phyloP scores from a whole-genome alignment of 2,113 vertebrate genomes.

The Cyprinus carpio region DNA sequence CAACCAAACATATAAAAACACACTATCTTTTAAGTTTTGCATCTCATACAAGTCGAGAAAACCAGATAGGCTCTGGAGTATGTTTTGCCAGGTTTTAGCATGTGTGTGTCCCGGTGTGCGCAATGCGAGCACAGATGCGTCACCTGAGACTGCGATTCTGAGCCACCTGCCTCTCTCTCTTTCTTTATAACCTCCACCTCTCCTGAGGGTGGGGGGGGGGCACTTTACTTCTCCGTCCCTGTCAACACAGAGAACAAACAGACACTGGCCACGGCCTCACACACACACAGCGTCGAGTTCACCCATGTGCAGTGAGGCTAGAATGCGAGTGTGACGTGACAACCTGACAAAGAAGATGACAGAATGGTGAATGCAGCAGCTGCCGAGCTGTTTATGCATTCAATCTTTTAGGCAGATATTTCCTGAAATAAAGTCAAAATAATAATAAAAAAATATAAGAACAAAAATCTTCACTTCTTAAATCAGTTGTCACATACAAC shows the following conservation, averaged over 20 bases:
- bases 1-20: neutral
- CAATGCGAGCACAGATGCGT: conserved; percentile 20
- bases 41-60: neutral
- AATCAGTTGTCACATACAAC: too few relatives aligned
- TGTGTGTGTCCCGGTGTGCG: neutral
- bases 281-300: neutral
- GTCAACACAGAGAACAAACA: conserved; percentile 66
- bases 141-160: conserved; percentile 61
- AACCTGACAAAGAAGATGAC: conserved; percentile 5
- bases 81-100: neutral
- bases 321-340: neutral
- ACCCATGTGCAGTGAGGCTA: conserved; percentile 7
- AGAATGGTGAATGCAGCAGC: neutral
- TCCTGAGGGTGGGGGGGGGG: conserved; percentile 30
- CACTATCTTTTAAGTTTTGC: neutral
- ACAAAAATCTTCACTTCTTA: too few relatives aligned
- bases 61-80: neutral
- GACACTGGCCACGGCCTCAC: conserved; percentile 9
- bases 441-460: too few relatives aligned
- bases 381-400: too few relatives aligned
- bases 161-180: conserved; percentile 37
- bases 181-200: conserved; percentile 46
- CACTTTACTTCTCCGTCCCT: conserved; percentile 48
- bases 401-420: neutral
- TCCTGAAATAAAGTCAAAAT: neutral